Evolutionary conservation across 2,113 vertebrate species (phyloP).

Genomic region (cattle (Bos taurus)): DNA sequence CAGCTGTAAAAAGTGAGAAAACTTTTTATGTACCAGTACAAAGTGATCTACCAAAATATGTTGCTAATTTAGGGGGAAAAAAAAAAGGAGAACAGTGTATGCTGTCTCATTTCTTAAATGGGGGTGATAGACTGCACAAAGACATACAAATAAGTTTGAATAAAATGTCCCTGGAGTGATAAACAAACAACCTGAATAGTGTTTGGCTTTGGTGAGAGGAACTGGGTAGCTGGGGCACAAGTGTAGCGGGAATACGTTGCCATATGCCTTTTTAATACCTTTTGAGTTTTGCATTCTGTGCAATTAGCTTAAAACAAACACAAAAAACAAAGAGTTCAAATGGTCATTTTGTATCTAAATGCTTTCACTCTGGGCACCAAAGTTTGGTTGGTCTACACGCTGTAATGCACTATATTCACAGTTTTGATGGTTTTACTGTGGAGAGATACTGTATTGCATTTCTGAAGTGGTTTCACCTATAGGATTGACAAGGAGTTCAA

Average conservation of each 20-base stretch:
- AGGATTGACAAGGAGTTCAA: background rate
- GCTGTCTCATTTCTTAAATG: background rate
- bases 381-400: constrained; percentile 46
- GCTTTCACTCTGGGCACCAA: constrained; percentile 40
- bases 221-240: background rate
- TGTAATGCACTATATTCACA: background rate
- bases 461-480: background rate
- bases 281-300: background rate
- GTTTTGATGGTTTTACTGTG: constrained; percentile 62
- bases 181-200: background rate
- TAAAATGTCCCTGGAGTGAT: background rate
- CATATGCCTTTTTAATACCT: background rate
- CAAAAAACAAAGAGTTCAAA: background rate
- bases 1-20: background rate
- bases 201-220: background rate
- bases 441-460: constrained; percentile 31
- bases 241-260: background rate
- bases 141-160: background rate
- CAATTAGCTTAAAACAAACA: background rate
- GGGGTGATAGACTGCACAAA: background rate
- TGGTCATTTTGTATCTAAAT: background rate
- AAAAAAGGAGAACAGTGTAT: background rate
- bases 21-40: background rate
- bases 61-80: background rate
- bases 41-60: background rate